A percentile compares a stretch with the other conserved stretches of the same genome.
Evolutionary conservation across 2,797 vertebrate species (phyloP).

Genomic region (Enteromius afrohamiltoni): DNA sequence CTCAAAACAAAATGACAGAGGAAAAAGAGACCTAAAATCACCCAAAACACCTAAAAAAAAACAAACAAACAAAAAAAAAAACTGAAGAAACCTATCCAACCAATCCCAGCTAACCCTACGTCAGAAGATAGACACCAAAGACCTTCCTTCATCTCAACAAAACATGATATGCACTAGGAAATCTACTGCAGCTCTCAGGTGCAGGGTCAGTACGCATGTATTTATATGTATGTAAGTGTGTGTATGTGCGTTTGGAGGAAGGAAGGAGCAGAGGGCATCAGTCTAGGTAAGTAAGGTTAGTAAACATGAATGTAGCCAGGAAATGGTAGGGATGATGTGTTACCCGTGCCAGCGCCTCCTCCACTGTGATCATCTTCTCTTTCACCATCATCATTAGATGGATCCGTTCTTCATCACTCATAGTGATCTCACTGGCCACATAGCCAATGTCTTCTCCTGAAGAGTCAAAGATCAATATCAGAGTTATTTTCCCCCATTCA

Average conservation of each 20-base stretch:
- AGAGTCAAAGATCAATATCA: conserved; percentile 5
- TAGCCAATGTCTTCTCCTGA: conserved; percentile 95
- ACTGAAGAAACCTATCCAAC: neutral
- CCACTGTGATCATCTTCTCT: conserved; percentile 99
- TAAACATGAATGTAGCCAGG: conserved; percentile 57
- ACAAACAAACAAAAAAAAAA: neutral
- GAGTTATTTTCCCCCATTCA: neutral
- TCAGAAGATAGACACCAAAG: conserved; percentile 42
- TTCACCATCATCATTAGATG: conserved; percentile 99
- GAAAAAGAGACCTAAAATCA: neutral
- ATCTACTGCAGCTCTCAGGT: conserved; percentile 68
- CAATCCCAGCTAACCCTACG: conserved; percentile 26
- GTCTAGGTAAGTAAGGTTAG: conserved; percentile 79
- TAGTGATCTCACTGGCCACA: conserved; percentile 97
- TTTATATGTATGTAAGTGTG: conserved; percentile 58
- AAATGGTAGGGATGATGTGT: conserved; percentile 51
- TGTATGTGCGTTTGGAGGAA: conserved; percentile 50
- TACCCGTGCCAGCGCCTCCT: conserved; percentile 97
- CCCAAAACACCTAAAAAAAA: neutral
- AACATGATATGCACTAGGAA: conserved; percentile 43
- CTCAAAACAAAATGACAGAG: conserved; percentile 55
- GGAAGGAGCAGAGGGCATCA: conserved; percentile 63
- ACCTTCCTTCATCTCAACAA: neutral
- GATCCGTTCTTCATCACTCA: conserved; percentile 98
- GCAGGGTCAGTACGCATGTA: conserved; percentile 61